Evolutionary conservation across 2,888 invertebrate genomes (phyloP).

Genomic region (Nemurella pictetii): DNA sequence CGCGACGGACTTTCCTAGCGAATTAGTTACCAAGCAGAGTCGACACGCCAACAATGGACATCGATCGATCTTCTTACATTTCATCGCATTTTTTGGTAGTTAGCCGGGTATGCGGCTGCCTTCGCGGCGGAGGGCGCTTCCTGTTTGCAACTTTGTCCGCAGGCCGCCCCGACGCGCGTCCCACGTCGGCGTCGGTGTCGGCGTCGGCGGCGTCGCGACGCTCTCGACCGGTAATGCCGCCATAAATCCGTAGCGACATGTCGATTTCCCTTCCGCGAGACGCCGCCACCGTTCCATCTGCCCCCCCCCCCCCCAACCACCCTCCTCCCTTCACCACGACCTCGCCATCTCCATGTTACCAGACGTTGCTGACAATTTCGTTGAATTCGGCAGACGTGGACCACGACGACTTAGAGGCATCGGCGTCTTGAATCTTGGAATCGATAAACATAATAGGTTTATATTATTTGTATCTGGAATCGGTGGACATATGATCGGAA

Average conservation of each 20-base stretch:
- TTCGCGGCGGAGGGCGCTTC: neutral
- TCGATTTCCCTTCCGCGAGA: slow-evolving; percentile 32
- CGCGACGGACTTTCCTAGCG: neutral
- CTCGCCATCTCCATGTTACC: neutral
- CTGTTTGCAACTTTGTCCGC: neutral
- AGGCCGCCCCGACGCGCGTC: neutral
- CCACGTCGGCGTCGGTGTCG: neutral
- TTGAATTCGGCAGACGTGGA: neutral
- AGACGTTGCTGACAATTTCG: neutral
- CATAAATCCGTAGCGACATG: slow-evolving; percentile 38
- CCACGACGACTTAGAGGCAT: neutral
- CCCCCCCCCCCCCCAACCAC: neutral
- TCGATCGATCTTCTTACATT: neutral
- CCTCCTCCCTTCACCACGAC: neutral
- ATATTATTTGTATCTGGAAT: too few relatives aligned
- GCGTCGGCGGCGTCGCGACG: neutral
- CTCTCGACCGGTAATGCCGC: slow-evolving; percentile 33
- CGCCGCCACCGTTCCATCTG: slow-evolving; percentile 11
- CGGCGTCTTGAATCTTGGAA: neutral
- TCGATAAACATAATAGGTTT: too few relatives aligned
- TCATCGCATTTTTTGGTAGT: slow-evolving; percentile 25
- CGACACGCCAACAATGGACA: neutral
- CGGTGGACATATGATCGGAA: too few relatives aligned
- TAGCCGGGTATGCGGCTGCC: neutral
- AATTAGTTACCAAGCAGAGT: neutral